phyloP scores from a whole-genome alignment of 2,888 invertebrate genomes.

The Cybosia mesomella region DNA sequence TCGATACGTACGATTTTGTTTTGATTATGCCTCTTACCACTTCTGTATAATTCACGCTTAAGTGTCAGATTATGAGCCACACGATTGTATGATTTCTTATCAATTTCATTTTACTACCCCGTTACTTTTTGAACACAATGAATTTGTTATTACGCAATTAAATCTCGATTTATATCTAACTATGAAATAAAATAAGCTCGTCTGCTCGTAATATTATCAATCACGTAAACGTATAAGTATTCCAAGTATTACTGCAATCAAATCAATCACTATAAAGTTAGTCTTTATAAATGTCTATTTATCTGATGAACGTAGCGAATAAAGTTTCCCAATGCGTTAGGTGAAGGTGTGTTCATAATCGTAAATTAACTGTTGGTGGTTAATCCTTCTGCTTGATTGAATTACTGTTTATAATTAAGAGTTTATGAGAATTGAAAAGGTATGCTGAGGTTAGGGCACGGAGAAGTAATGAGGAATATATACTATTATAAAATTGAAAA shows the following conservation, averaged over 20 bases:
- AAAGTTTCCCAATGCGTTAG: not conserved
- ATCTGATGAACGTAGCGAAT: not conserved
- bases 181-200: too few species aligned
- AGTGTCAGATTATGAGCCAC: too few species aligned
- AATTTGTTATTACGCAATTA: too few species aligned
- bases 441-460: not conserved
- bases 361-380: not conserved
- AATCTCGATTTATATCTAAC: too few species aligned
- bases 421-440: not conserved
- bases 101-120: too few species aligned
- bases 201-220: not conserved
- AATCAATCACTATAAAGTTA: not conserved
- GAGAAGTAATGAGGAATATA: not conserved
- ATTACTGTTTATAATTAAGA: not conserved
- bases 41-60: too few species aligned
- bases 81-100: too few species aligned
- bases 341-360: not conserved
- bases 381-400: not conserved
- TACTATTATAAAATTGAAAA: too few species aligned
- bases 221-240: constrained; percentile 1
- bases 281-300: not conserved
- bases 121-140: too few species aligned
- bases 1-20: too few species aligned
- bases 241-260: not conserved
- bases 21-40: too few species aligned